These are phyloP conservation scores for Sebastes ruberrimus DNA, from an alignment of 2,797 vertebrate genomes.

Conservation along the genomic window DNA sequence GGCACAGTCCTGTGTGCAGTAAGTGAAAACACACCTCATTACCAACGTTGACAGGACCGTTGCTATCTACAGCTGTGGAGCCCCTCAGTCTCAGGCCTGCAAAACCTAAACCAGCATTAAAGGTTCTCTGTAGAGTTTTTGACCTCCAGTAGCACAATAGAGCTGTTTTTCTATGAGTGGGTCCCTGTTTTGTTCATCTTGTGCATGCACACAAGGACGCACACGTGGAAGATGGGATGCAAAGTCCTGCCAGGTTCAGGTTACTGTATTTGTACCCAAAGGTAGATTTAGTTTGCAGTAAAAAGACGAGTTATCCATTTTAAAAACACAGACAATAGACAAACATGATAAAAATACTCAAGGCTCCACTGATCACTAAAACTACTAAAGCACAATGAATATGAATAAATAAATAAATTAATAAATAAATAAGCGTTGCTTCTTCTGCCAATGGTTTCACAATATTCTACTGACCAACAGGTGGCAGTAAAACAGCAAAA, in stretches of 20 bases:
- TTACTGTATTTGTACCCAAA: too few species aligned
- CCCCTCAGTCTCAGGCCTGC: not conserved
- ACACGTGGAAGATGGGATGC: not conserved
- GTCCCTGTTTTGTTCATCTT: not conserved
- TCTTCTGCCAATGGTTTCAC: not conserved
- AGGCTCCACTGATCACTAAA: too few species aligned
- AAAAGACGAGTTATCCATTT: too few species aligned
- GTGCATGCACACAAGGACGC: not conserved
- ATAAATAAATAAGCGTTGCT: too few species aligned
- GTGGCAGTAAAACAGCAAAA: not conserved
- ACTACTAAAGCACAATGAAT: too few species aligned
- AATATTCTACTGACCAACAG: not conserved
- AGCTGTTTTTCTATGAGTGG: not conserved
- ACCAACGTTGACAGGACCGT: slow-evolving; percentile 48
- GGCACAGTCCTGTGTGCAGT: slow-evolving; percentile 26
- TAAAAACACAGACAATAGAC: too few species aligned
- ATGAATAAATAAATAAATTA: too few species aligned
- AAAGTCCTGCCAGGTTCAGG: too few species aligned
- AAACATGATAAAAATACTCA: too few species aligned
- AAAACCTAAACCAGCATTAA: slow-evolving; percentile 1
- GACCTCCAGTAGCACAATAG: not conserved
- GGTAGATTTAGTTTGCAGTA: too few species aligned
- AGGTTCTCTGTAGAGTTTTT: not conserved
- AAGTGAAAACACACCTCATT: slow-evolving; percentile 54
- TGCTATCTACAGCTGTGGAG: slow-evolving; percentile 25